Base-by-base conservation (phyloP, 2,888 invertebrate genomes). In the Dasysyrphus albostriatus region DNA sequence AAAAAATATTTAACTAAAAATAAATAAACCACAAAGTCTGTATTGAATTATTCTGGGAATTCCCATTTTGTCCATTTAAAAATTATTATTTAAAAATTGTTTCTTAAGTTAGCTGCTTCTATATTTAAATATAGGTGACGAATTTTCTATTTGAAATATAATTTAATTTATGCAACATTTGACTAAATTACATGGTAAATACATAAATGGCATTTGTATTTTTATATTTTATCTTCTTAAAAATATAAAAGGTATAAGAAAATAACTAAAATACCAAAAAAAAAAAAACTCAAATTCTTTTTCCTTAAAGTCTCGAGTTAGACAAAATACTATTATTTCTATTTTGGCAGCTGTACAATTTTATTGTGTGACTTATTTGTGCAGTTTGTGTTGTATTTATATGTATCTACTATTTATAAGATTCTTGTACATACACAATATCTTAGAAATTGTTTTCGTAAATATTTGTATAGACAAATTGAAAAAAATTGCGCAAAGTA, bases 321-420 rank as follows among this genome's bases (percentile, higher is more conserved):
- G 69, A 77, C 24, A 72, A 42, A 19, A n/a, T n/a, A 65, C 73
- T 58, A 73, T 87, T 70, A 65, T 58, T 82, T 82, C 74, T 58
- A 77, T 79, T 79, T 87, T 87, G 82, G 87, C 87, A 87, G 37
- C 70, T 34, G 59, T 47, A 83, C 87, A 87, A 75, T 39, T 82
- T 81, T 59, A 54, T 69, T 72, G 56, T 56, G 32, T 75, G 78
- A 58, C 61, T 54, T 69, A 54, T 69, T 69, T 69, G 69, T 39
- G 10, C 39, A 69, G 54, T 69, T 54, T 54, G 54, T 69, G 54
- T 69, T 39, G 37, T 54, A 39, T 7, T 39, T 39, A 3, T 24
- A 12, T 51, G 1, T 12, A 16, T n/a, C 37, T 39, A 29, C 54
- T 32, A 32, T 2, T 51, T 51, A n/a, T n/a, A 37, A 37, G 14